A percentile compares a stretch with the other conserved stretches of the same genome.
These are phyloP conservation scores for Nipponia nippon DNA, from an alignment of 2,113 vertebrate genomes.

Conservation along the genomic window DNA sequence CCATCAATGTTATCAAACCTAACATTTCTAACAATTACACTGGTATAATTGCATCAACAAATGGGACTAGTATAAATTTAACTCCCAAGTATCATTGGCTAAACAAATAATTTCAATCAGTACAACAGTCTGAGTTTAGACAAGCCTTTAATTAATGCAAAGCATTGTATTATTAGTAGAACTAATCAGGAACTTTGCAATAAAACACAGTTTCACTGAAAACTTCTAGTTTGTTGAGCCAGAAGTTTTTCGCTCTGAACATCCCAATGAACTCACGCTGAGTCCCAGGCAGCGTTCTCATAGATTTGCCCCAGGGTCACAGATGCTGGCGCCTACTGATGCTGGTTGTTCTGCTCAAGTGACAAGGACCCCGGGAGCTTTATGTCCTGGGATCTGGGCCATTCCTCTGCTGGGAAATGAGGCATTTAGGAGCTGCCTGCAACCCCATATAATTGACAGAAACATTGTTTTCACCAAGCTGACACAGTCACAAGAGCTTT, in stretches of 20 bases:
- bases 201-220: background rate
- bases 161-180: background rate
- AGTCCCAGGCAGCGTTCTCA: background rate
- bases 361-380: background rate
- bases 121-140: background rate
- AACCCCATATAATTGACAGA: background rate
- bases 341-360: background rate
- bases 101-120: background rate
- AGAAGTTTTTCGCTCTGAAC: background rate
- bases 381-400: slow-evolving; percentile 7
- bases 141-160: background rate
- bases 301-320: slow-evolving; percentile 5
- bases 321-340: background rate
- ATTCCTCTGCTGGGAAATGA: slow-evolving; percentile 26
- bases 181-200: background rate
- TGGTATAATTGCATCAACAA: background rate
- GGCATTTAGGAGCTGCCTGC: background rate
- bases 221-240: background rate
- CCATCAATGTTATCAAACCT: background rate
- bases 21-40: background rate
- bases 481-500: background rate
- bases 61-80: background rate
- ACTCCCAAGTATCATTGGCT: background rate
- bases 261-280: background rate
- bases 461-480: background rate